Conservation (phyloP, 2,888 invertebrate species). For the Tetanocera ferruginea region DNA sequence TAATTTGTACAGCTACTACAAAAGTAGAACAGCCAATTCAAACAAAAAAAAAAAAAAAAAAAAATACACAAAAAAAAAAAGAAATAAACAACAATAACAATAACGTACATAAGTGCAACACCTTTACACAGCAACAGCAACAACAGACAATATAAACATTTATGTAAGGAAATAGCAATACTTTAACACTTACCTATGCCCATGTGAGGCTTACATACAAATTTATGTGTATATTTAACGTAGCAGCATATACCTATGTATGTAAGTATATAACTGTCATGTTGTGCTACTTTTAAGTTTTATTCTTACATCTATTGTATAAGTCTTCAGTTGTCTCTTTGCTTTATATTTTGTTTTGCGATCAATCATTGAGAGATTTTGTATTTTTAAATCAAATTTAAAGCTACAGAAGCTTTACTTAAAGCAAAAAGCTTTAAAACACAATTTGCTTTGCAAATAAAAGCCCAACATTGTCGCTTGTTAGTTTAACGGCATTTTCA, state of each 20-base stretch:
- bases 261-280: too few relatives aligned
- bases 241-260: too few relatives aligned
- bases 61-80: too few relatives aligned
- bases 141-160: background rate
- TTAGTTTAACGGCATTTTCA: too few relatives aligned
- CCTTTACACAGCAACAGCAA: background rate
- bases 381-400: too few relatives aligned
- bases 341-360: background rate
- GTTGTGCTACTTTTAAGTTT: background rate
- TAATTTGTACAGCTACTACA: constrained; percentile 46
- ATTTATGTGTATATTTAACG: too few relatives aligned
- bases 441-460: too few relatives aligned
- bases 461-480: too few relatives aligned
- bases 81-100: background rate
- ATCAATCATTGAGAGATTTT: background rate
- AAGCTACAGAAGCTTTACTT: too few relatives aligned
- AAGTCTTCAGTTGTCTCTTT: background rate
- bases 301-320: background rate
- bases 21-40: background rate
- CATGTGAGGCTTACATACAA: background rate
- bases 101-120: background rate
- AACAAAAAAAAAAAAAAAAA: too few relatives aligned
- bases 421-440: too few relatives aligned
- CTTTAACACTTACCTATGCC: background rate
- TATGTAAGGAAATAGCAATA: background rate